A percentile compares a stretch with the other conserved stretches of the same genome.
Evolutionary conservation across 2,797 vertebrate species (phyloP).

Genomic region (Parauchenoglanis punctatus): DNA sequence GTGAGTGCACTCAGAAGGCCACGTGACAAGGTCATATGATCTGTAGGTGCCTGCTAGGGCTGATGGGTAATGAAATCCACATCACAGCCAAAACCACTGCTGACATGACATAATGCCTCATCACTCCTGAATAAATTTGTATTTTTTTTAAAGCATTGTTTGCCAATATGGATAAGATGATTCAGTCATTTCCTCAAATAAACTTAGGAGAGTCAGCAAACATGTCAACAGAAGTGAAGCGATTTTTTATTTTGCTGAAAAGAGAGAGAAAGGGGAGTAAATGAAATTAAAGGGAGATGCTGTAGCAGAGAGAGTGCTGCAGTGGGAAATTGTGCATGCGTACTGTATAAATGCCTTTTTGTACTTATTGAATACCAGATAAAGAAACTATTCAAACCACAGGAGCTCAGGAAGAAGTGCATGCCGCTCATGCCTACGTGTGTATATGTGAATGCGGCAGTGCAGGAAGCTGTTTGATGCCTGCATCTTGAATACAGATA

Average conservation of each 20-base stretch:
- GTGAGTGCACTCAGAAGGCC: neutral
- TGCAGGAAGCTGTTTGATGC: neutral
- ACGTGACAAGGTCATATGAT: neutral
- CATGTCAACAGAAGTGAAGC: slow-evolving; percentile 6
- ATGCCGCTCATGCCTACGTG: neutral
- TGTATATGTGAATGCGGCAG: neutral
- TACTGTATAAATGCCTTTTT: neutral
- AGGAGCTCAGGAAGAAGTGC: neutral
- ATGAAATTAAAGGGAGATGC: slow-evolving; percentile 35
- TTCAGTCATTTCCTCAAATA: slow-evolving; percentile 25
- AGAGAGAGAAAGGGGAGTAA: neutral
- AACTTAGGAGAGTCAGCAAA: slow-evolving; percentile 36
- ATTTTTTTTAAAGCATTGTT: neutral
- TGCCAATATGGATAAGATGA: neutral
- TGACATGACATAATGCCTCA: neutral
- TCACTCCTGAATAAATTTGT: neutral
- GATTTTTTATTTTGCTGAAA: slow-evolving; percentile 20
- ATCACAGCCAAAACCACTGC: neutral
- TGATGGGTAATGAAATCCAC: neutral
- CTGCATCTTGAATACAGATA: neutral
- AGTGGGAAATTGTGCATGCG: neutral
- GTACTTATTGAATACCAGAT: slow-evolving; percentile 3
- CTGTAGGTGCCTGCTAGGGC: neutral
- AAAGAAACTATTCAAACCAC: neutral
- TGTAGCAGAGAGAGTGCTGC: slow-evolving; percentile 7